Conservation (phyloP, 2,888 invertebrate genomes). For the Ceramica pisi region DNA sequence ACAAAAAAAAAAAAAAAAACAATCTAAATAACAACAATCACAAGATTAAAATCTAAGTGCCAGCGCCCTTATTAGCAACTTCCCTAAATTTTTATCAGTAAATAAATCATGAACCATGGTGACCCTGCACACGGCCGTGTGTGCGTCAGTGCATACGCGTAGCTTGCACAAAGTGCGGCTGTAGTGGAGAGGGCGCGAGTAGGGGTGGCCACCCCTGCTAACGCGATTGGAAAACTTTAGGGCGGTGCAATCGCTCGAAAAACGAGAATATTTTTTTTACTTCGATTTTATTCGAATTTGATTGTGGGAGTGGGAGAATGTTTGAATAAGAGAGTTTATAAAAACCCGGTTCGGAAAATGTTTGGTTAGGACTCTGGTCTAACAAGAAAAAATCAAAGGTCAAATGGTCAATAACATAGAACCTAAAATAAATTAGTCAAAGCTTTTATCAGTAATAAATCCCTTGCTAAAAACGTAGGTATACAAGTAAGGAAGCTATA, state of each 20-base stretch:
- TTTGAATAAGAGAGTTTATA: conserved; percentile 4
- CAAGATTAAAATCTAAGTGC: conserved; percentile 28
- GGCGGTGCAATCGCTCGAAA: conserved; percentile 75
- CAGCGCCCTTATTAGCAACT: conserved; percentile 38
- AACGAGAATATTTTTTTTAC: conserved; percentile 59
- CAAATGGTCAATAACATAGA: not conserved
- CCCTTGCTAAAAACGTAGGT: too few relatives aligned
- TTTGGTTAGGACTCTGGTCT: not conserved
- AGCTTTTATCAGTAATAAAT: not conserved
- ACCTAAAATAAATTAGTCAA: not conserved
- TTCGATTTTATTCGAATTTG: conserved; percentile 48
- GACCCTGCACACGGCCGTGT: conserved; percentile 72
- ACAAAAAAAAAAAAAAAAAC: not conserved
- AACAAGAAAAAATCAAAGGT: not conserved
- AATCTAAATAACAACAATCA: conserved; percentile 16
- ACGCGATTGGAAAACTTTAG: conserved; percentile 82
- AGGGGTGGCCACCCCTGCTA: conserved; percentile 76
- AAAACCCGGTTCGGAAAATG: not conserved
- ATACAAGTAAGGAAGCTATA: not conserved
- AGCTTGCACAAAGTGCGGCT: conserved; percentile 77
- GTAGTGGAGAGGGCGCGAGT: conserved; percentile 70
- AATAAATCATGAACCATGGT: conserved; percentile 58
- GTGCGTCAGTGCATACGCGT: conserved; percentile 67
- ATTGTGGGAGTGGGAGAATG: conserved; percentile 25
- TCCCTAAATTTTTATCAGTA: conserved; percentile 48